Evolutionary conservation across 2,797 vertebrate genomes (phyloP).

Genomic region (Pipistrellus kuhlii): DNA sequence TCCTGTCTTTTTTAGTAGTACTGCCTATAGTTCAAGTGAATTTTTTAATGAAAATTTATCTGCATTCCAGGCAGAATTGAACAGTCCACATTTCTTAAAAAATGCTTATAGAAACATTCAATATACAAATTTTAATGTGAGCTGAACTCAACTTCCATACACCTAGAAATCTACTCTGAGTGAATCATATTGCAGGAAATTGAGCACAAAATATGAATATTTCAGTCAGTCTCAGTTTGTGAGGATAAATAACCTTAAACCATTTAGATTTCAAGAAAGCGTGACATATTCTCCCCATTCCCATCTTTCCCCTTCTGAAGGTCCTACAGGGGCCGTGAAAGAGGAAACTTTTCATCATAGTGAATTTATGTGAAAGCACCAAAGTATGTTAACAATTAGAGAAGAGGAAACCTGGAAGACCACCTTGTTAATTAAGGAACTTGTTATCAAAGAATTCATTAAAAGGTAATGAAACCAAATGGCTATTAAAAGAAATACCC

Average conservation of each 20-base stretch:
- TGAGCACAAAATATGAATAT: conserved; percentile 83
- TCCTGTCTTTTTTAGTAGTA: neutral
- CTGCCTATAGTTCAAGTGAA: neutral
- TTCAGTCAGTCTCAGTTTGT: conserved; percentile 61
- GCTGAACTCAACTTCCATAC: neutral
- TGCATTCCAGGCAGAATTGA: conserved; percentile 25
- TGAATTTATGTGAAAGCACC: conserved; percentile 84
- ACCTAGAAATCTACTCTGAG: neutral
- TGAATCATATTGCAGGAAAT: conserved; percentile 69
- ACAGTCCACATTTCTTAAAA: conserved; percentile 47
- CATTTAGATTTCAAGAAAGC: conserved; percentile 19
- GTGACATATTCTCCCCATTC: neutral
- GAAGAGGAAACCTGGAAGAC: conserved; percentile 83
- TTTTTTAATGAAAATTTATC: conserved; percentile 27
- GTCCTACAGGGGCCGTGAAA: conserved; percentile 55
- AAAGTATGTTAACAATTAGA: conserved; percentile 94
- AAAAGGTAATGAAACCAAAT: conserved; percentile 90
- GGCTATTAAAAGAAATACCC: conserved; percentile 92
- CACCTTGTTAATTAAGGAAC: conserved; percentile 89
- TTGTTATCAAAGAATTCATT: conserved; percentile 92
- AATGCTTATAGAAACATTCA: neutral
- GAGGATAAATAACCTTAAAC: conserved; percentile 53
- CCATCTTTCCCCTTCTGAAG: conserved; percentile 43
- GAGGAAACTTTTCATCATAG: conserved; percentile 80
- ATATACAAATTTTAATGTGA: conserved; percentile 34